phyloP scores from a whole-genome alignment of 2,888 invertebrate genomes.

The Lagria hirta region DNA sequence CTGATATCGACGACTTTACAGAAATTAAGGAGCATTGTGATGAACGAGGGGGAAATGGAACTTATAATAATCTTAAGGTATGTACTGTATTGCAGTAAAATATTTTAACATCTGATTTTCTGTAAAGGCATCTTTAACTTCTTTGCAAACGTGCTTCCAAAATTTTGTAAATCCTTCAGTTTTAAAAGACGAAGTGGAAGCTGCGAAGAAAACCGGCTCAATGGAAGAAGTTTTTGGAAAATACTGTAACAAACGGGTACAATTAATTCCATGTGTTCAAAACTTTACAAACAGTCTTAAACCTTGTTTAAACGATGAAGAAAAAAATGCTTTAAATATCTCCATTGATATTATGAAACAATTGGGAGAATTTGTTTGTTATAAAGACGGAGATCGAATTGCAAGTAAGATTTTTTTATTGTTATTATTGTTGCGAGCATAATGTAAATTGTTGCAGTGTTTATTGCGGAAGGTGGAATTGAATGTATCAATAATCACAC shows the following conservation, averaged over 20 bases:
- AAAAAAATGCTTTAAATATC: constrained; percentile 63
- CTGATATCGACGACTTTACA: constrained; percentile 48
- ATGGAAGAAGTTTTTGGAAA: constrained; percentile 55
- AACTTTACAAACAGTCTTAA: constrained; percentile 60
- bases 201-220: constrained; percentile 64
- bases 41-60: constrained; percentile 51
- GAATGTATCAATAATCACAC: constrained; percentile 68
- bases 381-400: constrained; percentile 79
- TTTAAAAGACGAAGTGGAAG: constrained; percentile 67
- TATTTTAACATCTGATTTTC: constrained; percentile 22
- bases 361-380: constrained; percentile 72
- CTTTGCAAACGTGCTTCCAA: constrained; percentile 60
- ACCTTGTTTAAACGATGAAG: constrained; percentile 65
- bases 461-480: constrained; percentile 79
- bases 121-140: constrained; percentile 54
- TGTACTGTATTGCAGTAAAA: background rate
- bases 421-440: background rate
- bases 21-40: constrained; percentile 53
- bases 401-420: constrained; percentile 58
- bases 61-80: constrained; percentile 8
- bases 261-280: constrained; percentile 63
- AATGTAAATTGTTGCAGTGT: constrained; percentile 58
- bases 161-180: constrained; percentile 60
- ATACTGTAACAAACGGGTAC: constrained; percentile 68
- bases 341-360: constrained; percentile 69